Evolutionary conservation across 2,888 invertebrate species (phyloP), one percentile per base, ranked within the genome.

Genomic region (Rapana venosa): DNA sequence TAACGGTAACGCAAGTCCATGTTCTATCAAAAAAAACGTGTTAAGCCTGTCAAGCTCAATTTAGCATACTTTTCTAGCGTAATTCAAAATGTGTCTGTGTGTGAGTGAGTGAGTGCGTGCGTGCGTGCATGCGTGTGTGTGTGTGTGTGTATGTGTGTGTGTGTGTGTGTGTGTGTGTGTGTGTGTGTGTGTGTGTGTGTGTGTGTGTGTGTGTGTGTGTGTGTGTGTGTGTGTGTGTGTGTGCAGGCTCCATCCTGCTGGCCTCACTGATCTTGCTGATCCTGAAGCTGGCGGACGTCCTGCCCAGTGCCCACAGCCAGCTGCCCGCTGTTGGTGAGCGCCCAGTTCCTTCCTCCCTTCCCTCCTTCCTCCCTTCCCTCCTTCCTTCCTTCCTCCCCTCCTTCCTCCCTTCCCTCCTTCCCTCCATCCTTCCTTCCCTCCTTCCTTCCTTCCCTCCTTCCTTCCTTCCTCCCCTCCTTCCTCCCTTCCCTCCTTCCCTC

Each of bases 281-380:
- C 26, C 84, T 92, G 5, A 93, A 93, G 91, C 90, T 95, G 35
- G 93, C 94, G 74, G 93, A 93, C 17, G 92, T 93, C n/a, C 92
- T 95, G 15, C 95, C 95, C 15, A 91, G 92, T 30, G 92, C 94
- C 11, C 94, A 94, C 79, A 90, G 92, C 13, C 92, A 88, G 22
- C 87, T 94, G 8, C 95, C 95, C 6, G 92, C 94, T 32, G 66
- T 95, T 87, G 94, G 95, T 95, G 92, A 92, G 86, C 13, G n/a
- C 2, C 2, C 4, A 47, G 2, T 47, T 47, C 47, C 2, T 47
- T 47, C 47, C 2, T 47, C 8, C 47, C 2, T 47, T 47, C 47
- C 2, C 8, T 47, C 47, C 47, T 5, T 47, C 47, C 2, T 47
- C 8, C 47, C 2, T 47, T 47, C 47, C 2, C 8, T 47, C 47